Percentiles rank a stretch among this genome's conserved stretches.
Evolutionary conservation across 92 coral and sea anemone genomes (phyloP).

Genomic region (Epizoanthus scotinus): DNA sequence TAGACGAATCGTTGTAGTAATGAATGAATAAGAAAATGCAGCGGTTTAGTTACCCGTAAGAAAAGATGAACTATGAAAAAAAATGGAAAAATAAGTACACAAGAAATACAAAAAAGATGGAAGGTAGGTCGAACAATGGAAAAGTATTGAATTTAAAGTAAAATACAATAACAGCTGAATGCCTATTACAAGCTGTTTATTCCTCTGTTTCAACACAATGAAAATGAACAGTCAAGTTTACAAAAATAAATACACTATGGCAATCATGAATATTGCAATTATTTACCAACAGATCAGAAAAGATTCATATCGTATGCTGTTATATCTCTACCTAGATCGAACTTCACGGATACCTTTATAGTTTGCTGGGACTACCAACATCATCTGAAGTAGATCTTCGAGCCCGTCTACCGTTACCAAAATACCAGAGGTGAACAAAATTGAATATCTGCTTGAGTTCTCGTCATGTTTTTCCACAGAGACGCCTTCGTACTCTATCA

Average conservation of each 20-base stretch:
- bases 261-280: too few relatives aligned
- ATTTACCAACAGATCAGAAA: too few relatives aligned
- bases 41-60: too few relatives aligned
- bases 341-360: conserved; percentile 50
- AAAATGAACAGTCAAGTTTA: too few relatives aligned
- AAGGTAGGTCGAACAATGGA: not conserved
- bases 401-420: conserved; percentile 11
- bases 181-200: too few relatives aligned
- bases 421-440: conserved; percentile 28
- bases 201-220: too few relatives aligned
- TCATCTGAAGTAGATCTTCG: conserved; percentile 33
- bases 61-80: too few relatives aligned
- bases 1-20: too few relatives aligned
- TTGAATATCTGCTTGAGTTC: conserved; percentile 11
- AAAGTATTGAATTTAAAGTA: not conserved
- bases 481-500: conserved; percentile 35
- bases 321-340: not conserved
- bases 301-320: not conserved
- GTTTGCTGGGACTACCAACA: conserved; percentile 55
- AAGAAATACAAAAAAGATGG: not conserved
- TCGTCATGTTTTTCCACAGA: not conserved
- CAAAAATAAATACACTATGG: too few relatives aligned
- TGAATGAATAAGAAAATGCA: too few relatives aligned
- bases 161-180: not conserved
- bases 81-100: too few relatives aligned